Percentiles rank a stretch among this genome's conserved stretches.
Conservation (phyloP, 1,140 invertebrate genomes). For the Maconellicoccus hirsutus region DNA sequence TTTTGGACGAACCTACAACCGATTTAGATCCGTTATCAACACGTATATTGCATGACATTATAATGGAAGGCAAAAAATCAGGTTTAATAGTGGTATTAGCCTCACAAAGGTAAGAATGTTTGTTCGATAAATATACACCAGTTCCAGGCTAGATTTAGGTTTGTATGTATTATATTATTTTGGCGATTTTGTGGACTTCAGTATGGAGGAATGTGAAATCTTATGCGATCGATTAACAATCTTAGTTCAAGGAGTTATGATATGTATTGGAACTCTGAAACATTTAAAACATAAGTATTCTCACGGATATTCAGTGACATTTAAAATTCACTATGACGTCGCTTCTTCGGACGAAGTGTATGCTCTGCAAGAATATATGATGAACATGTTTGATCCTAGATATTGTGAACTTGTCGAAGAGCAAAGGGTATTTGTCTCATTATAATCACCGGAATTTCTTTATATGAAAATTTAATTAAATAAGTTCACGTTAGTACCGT, state of each 20-base stretch:
- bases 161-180: too few relatives aligned
- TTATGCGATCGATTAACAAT: constrained; percentile 72
- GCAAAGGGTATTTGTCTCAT: constrained; percentile 27
- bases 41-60: constrained; percentile 62
- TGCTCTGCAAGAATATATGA: constrained; percentile 18
- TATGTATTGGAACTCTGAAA: constrained; percentile 39
- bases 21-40: constrained; percentile 66
- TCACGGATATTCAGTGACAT: constrained; percentile 38
- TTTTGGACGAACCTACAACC: constrained; percentile 73
- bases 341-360: neutral
- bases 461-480: too few relatives aligned
- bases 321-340: constrained; percentile 31
- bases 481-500: neutral
- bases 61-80: constrained; percentile 44
- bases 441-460: too few relatives aligned
- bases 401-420: constrained; percentile 28
- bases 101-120: constrained; percentile 39
- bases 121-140: too few relatives aligned
- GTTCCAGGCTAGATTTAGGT: too few relatives aligned
- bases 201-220: constrained; percentile 53
- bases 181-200: neutral
- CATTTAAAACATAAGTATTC: constrained; percentile 38
- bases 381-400: constrained; percentile 16
- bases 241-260: constrained; percentile 66
- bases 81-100: constrained; percentile 23